Base-by-base conservation (phyloP, 2,888 invertebrate species). In the Lordiphosa fenestrarum region DNA sequence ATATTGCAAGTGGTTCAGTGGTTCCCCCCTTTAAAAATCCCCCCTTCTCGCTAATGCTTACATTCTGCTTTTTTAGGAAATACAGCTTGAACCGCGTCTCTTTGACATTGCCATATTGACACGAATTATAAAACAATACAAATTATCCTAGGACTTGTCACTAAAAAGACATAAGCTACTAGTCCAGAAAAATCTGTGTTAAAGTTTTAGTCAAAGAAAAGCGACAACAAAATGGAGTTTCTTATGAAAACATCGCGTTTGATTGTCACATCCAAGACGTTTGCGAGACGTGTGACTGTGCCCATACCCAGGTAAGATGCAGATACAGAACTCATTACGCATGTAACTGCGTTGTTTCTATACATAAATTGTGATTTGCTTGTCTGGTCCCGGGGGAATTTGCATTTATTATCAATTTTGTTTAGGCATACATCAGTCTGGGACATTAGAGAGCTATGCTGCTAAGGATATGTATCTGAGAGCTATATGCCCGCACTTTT, bases 301-400 rank as follows among this genome's bases (percentile, higher is more conserved):
- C 89, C 90, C 61, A 88, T 89, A 78, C 89, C 89, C 87, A 89
- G 89, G 89, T 89, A 90, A 88, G 68, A 21, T 41, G 13, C 39
- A 13, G 47, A 56, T 25, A 46, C 25, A 33, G 39, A 53, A 47
- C 55, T 75, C 78, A 78, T 78, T 82, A 73, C 69, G 69, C 73
- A 78, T 78, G 77, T 73, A 71, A 78, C 78, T 78, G 75, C 77
- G 77, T 64, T 71, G 66, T 71, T 65, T 42, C 39, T 46, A 56
- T 50, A 52, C 49, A 60, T 30, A 30, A 30, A 69, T 55, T 53
- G 53, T 66, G 41, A 47, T 42, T 51, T 19, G 19, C 19, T 19
- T 4, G 46, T 38, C 47, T 60, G 60, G 25, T 25, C 25, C 25
- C 25, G 25, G 56, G 7, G 33, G 40, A 40, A 81, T 81, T 77